Conservation (phyloP, 2,888 invertebrate species). For the Orthosia cruda region DNA sequence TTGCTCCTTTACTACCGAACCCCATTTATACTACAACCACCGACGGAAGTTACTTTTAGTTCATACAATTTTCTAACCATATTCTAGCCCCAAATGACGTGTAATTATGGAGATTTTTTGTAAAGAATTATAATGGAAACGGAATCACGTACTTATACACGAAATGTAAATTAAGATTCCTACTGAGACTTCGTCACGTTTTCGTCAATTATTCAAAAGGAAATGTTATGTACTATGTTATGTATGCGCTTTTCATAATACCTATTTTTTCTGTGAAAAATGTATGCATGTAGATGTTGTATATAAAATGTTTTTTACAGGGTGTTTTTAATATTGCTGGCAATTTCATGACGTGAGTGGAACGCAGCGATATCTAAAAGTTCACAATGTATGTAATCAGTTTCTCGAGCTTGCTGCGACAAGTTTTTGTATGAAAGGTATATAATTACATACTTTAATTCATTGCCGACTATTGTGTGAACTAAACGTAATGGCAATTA, state of each 20-base stretch:
- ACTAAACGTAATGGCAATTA: constrained; percentile 51
- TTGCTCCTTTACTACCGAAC: constrained; percentile 69
- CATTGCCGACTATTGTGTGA: constrained; percentile 51
- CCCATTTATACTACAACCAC: constrained; percentile 71
- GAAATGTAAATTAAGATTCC: constrained; percentile 76
- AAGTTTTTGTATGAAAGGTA: constrained; percentile 36
- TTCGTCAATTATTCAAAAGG: constrained; percentile 69
- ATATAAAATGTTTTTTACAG: background rate
- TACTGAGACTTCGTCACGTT: constrained; percentile 62
- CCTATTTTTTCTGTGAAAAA: constrained; percentile 22
- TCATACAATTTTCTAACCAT: constrained; percentile 70
- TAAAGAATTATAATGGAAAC: constrained; percentile 71
- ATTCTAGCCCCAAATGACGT: constrained; percentile 70
- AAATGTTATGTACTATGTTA: constrained; percentile 60
- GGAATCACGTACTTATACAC: constrained; percentile 72
- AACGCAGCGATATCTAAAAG: constrained; percentile 33
- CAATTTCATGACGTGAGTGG: background rate
- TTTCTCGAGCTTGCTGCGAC: constrained; percentile 28
- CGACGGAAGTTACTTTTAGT: constrained; percentile 66
- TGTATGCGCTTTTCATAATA: constrained; percentile 53
- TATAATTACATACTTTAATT: constrained; percentile 64
- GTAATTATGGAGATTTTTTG: constrained; percentile 73
- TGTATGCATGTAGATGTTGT: background rate
- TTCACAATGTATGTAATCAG: constrained; percentile 33
- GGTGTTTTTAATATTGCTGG: background rate